phyloP scores from a whole-genome alignment of 2,888 invertebrate species.

The Eristalinus aeneus region DNA sequence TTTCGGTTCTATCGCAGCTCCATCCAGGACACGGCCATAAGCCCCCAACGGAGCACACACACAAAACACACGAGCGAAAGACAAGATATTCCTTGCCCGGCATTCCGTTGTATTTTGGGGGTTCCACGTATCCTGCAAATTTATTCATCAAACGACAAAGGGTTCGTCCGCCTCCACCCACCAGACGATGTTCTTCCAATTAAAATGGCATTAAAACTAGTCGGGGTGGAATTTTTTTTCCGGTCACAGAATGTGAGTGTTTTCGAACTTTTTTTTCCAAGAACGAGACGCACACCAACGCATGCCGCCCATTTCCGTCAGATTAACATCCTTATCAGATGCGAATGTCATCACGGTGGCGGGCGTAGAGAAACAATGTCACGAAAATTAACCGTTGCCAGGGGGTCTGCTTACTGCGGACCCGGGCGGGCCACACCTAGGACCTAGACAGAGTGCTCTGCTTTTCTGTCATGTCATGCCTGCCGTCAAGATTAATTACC shows the following conservation, averaged over 20 bases:
- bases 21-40: conserved; percentile 37
- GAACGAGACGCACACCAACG: background rate
- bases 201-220: conserved; percentile 60
- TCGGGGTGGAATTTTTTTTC: background rate
- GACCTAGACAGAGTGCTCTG: conserved; percentile 15
- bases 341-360: conserved; percentile 38
- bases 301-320: conserved; percentile 5
- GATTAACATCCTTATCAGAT: conserved; percentile 64
- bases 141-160: conserved; percentile 60
- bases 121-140: conserved; percentile 45
- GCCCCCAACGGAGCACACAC: conserved; percentile 18
- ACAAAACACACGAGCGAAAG: background rate
- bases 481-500: conserved; percentile 55
- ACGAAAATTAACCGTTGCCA: conserved; percentile 38
- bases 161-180: conserved; percentile 1
- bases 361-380: conserved; percentile 44
- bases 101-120: conserved; percentile 41
- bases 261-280: background rate
- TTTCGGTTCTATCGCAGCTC: conserved; percentile 29
- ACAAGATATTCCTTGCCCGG: conserved; percentile 21
- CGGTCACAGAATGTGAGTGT: background rate
- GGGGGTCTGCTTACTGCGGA: background rate
- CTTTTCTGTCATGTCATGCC: conserved; percentile 52
- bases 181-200: conserved; percentile 49
- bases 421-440: conserved; percentile 28